These are phyloP conservation scores for Lepilemur septentrionalis DNA, from an alignment of 2,797 vertebrate species.

Conservation along the genomic window DNA sequence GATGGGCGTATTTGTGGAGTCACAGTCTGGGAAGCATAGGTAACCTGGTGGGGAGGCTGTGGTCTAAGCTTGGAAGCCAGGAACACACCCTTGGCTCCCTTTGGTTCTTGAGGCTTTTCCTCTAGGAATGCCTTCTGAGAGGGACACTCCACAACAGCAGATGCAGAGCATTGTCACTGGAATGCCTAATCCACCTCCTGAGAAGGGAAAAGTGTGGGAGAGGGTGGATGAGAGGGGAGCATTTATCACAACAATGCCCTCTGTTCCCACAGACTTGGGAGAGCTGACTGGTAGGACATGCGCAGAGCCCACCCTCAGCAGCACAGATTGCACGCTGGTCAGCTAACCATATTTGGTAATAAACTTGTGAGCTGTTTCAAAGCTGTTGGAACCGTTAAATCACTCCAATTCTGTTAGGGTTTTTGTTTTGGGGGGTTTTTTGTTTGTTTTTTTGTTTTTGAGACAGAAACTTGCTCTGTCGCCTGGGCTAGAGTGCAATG, in stretches of 20 bases:
- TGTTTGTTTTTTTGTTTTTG: background rate
- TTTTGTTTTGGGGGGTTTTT: background rate
- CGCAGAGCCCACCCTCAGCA: background rate
- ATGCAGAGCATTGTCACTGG: background rate
- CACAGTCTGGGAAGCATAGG: background rate
- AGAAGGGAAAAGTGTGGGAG: background rate
- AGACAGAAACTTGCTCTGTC: background rate
- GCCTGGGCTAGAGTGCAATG: background rate
- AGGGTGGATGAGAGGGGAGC: background rate
- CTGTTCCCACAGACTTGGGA: background rate
- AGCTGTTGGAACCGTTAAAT: slow-evolving; percentile 11
- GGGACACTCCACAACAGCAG: background rate
- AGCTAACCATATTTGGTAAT: slow-evolving; percentile 43
- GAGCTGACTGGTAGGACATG: background rate
- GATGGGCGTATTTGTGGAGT: background rate
- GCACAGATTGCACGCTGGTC: background rate
- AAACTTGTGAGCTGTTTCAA: background rate
- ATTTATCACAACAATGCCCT: background rate
- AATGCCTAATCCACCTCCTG: background rate
- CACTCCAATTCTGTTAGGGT: background rate
- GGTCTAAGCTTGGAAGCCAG: background rate
- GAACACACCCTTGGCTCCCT: background rate
- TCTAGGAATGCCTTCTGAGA: background rate
- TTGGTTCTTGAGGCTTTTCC: background rate
- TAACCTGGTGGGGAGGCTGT: background rate